These are phyloP conservation scores for Chrysomallon squamiferum DNA, from an alignment of 1,140 invertebrate genomes.

Conservation along the genomic window DNA sequence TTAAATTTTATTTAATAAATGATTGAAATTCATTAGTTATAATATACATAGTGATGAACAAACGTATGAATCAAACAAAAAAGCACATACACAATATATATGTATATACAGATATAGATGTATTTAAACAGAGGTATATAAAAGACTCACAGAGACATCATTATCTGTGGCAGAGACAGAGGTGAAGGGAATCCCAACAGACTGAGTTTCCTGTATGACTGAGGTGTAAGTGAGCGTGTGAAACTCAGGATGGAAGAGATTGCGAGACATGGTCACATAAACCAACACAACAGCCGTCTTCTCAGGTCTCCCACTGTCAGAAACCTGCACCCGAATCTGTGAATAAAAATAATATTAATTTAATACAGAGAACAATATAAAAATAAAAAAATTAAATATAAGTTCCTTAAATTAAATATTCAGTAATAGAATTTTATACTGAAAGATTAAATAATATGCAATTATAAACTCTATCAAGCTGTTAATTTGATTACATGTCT, in stretches of 20 bases:
- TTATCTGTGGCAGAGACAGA: conserved; percentile 17
- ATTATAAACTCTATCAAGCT: no score
- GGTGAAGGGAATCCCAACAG: conserved; percentile 18
- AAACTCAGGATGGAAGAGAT: conserved; percentile 30
- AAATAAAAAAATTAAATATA: no score
- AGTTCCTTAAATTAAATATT: no score
- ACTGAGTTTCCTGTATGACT: conserved; percentile 22
- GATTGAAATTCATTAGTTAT: no score
- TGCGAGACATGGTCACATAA: conserved; percentile 33
- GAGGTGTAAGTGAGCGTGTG: neutral
- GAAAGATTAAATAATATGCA: no score
- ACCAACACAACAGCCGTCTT: conserved; percentile 80
- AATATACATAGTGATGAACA: no score
- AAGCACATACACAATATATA: no score
- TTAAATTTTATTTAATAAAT: neutral
- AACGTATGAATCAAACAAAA: no score
- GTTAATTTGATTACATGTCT: no score
- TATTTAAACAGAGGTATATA: no score
- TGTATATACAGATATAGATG: no score
- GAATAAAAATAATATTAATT: conserved; percentile 7
- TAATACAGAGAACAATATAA: neutral
- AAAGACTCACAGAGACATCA: conserved; percentile 33
- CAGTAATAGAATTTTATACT: no score
- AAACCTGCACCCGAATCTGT: conserved; percentile 62
- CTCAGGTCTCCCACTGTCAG: conserved; percentile 82